Evolutionary conservation across 1,140 invertebrate genomes (phyloP), one percentile per base, ranked within the genome.

Genomic region (Wasmannia auropunctata): DNA sequence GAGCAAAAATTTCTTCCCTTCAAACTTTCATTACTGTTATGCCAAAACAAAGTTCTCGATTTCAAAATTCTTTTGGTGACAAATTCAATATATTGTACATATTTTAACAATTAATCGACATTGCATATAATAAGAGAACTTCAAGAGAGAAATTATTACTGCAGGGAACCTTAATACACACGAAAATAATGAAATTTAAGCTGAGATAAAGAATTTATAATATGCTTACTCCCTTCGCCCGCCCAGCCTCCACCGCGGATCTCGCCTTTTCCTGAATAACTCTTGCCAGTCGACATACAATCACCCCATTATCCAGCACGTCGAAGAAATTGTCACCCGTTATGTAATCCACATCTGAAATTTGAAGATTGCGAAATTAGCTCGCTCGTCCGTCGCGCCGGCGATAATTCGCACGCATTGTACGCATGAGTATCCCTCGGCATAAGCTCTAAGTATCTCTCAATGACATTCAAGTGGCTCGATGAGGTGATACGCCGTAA

Each of bases 251-350:
- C 31, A 97, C 93, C 11, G 96, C 96, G 49, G 96, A 95, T 87
- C 96, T 95, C 4, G 97, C 97, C 87, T 96, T 96, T 90, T 97
- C 96, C 91, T 97, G 97, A 84, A 98, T 98, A 63, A 97, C 95
- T 91, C 96, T 96, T 0, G 97, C 98, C 88, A 98, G 95, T 91
- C 97, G 97, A 93, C 97, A 98, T 16, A 98, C 95, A 76, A 98
- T 95, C 0, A 97, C 97, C 54, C 98, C 98, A 94, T 98, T 98
- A 94, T 98, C 98, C 90, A 98, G 93, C 51, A 96, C 96, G 67
- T 97, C 96, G 90, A 98, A 96, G 91, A 98, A 97, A 94, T 98
- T 98, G 31, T 97, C 96, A 8, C 97, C 96, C 14, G 96, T 97
- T 84, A 98, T 94, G 90, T 97, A 96, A 84, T 97, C 96, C n/a